Conservation (phyloP, 2,888 invertebrate genomes). For the Tuta absoluta region DNA sequence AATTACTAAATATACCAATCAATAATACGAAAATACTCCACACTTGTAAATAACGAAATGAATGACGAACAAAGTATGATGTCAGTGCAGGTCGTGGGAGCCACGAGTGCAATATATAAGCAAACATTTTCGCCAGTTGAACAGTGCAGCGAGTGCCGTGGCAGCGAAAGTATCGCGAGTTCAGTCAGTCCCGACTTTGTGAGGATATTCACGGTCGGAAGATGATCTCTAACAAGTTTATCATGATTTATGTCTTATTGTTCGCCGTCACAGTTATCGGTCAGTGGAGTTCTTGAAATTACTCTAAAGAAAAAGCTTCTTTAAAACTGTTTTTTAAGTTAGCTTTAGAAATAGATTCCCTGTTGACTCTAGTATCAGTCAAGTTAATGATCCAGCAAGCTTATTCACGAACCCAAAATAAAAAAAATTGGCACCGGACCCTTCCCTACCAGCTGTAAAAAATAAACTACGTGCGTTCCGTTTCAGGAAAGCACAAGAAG, state of each 20-base stretch:
- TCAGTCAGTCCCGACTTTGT: background rate
- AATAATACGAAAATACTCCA: too few relatives aligned
- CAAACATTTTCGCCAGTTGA: slow-evolving; percentile 1
- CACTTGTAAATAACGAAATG: too few relatives aligned
- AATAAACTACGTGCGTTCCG: background rate
- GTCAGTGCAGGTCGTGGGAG: slow-evolving; percentile 2
- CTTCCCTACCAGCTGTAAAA: too few relatives aligned
- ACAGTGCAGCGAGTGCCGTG: background rate
- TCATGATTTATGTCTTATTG: slow-evolving; percentile 56
- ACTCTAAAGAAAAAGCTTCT: background rate
- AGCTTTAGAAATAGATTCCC: too few relatives aligned
- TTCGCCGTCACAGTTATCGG: slow-evolving; percentile 57
- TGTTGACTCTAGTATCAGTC: background rate
- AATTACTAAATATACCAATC: too few relatives aligned
- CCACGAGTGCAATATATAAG: slow-evolving; percentile 24
- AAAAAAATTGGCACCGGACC: too few relatives aligned
- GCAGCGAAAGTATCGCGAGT: background rate
- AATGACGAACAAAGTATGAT: background rate
- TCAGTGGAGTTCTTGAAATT: slow-evolving; percentile 41
- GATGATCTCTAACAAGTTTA: slow-evolving; percentile 42
- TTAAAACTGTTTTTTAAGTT: too few relatives aligned
- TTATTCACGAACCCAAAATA: too few relatives aligned
- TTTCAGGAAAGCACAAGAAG: slow-evolving; percentile 68
- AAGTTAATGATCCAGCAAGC: too few relatives aligned
- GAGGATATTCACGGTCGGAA: background rate